Conservation (phyloP, 2,797 vertebrate genomes). For the Halcyon smyrnensis region DNA sequence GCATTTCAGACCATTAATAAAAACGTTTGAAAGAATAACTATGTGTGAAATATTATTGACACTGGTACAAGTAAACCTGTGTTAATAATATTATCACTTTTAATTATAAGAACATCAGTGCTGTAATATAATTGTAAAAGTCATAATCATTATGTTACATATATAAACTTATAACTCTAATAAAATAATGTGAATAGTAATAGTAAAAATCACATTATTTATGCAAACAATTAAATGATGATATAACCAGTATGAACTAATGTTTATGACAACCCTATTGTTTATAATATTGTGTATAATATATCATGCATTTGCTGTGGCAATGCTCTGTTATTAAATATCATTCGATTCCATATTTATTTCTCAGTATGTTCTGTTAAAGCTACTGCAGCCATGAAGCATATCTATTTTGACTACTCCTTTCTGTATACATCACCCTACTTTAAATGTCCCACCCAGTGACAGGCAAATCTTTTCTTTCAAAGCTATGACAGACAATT, state of each 20-base stretch:
- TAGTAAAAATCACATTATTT: background rate
- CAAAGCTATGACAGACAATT: background rate
- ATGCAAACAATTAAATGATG: background rate
- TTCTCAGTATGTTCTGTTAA: background rate
- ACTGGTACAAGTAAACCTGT: background rate
- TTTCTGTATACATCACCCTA: background rate
- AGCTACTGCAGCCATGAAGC: background rate
- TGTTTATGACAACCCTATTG: background rate
- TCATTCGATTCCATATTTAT: background rate
- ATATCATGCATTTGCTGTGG: background rate
- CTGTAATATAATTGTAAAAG: background rate
- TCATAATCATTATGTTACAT: background rate
- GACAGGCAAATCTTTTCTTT: background rate
- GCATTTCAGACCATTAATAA: background rate
- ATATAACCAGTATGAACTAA: background rate
- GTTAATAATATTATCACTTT: background rate
- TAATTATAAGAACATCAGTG: background rate
- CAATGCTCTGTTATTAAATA: background rate
- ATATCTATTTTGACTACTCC: background rate
- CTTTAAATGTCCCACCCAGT: background rate
- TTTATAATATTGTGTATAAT: background rate
- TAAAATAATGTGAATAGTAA: background rate
- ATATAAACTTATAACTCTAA: background rate
- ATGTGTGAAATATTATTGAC: background rate
- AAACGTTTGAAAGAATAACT: background rate